phyloP scores from a whole-genome alignment of 2,113 vertebrate species.

The Carettochelys insculpta region DNA sequence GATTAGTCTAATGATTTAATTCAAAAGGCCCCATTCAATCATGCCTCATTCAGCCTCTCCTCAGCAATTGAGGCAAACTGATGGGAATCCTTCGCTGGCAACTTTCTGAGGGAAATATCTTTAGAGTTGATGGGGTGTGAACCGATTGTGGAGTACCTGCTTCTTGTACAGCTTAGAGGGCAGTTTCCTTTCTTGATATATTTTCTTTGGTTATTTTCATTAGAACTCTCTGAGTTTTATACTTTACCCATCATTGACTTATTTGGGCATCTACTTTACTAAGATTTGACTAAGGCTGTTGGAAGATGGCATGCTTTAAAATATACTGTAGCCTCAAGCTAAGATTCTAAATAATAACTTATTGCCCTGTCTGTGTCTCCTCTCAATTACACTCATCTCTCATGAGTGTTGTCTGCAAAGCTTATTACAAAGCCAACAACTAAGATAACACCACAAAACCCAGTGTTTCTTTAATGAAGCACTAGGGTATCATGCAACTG shows the following conservation, averaged over 20 bases:
- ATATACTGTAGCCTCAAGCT: background rate
- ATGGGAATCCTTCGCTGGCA: background rate
- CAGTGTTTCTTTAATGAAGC: slow-evolving; percentile 23
- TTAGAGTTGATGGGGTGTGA: background rate
- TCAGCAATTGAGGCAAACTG: background rate
- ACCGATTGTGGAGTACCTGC: background rate
- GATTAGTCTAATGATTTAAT: background rate
- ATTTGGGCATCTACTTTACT: background rate
- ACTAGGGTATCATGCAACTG: background rate
- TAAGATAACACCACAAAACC: background rate
- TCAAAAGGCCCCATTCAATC: background rate
- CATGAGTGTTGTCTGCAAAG: background rate
- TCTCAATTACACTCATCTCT: background rate
- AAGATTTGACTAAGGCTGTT: background rate
- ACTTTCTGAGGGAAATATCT: background rate
- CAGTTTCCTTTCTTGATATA: background rate
- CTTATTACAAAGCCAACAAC: background rate
- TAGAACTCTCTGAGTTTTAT: background rate
- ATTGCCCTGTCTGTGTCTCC: background rate
- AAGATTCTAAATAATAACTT: slow-evolving; percentile 10
- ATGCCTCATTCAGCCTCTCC: background rate
- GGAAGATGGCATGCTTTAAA: background rate
- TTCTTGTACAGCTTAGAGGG: background rate
- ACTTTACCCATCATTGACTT: background rate
- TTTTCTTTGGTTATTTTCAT: background rate